Percentiles rank a stretch among this genome's conserved stretches.
phyloP scores from a whole-genome alignment of 2,888 invertebrate genomes.

The Caenorhabditis imperialis region DNA sequence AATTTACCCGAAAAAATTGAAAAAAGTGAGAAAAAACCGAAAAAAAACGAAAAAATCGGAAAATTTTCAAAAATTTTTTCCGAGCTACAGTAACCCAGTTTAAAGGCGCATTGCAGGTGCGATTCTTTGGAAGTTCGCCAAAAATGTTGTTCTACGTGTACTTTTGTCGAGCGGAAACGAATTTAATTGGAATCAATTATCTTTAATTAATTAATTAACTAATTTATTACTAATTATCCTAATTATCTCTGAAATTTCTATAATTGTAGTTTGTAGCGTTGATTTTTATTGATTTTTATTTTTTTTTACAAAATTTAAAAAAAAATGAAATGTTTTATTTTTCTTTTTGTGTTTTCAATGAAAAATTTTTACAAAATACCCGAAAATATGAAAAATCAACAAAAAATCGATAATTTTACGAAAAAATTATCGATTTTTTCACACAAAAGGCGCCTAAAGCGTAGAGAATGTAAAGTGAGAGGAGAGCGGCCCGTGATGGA shows the following conservation, averaged over 20 bases:
- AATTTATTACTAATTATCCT: not conserved
- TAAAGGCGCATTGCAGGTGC: constrained; percentile 72
- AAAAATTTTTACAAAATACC: not conserved
- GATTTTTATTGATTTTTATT: constrained; percentile 3
- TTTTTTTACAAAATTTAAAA: too few species aligned
- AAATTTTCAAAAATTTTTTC: not conserved
- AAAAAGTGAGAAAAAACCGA: too few species aligned
- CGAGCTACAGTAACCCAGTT: too few species aligned
- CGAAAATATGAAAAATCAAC: not conserved
- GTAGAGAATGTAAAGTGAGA: constrained; percentile 18
- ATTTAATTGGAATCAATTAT: constrained; percentile 7
- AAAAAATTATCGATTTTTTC: not conserved
- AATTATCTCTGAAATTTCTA: not conserved
- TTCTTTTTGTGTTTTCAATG: constrained; percentile 15
- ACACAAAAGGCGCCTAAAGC: constrained; percentile 40
- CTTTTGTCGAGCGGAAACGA: constrained; percentile 56
- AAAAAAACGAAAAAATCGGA: too few species aligned
- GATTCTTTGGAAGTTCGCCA: constrained; percentile 69
- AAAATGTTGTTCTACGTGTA: constrained; percentile 71
- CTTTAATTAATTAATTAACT: not conserved
- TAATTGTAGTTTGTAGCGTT: constrained; percentile 17
- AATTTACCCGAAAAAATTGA: constrained; percentile 22
- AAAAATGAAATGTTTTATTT: constrained; percentile 1
- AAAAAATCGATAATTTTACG: too few species aligned
- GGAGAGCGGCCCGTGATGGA: constrained; percentile 22